Base-by-base conservation (phyloP, 2,113 vertebrate genomes). In the Tetrao urogallus region DNA sequence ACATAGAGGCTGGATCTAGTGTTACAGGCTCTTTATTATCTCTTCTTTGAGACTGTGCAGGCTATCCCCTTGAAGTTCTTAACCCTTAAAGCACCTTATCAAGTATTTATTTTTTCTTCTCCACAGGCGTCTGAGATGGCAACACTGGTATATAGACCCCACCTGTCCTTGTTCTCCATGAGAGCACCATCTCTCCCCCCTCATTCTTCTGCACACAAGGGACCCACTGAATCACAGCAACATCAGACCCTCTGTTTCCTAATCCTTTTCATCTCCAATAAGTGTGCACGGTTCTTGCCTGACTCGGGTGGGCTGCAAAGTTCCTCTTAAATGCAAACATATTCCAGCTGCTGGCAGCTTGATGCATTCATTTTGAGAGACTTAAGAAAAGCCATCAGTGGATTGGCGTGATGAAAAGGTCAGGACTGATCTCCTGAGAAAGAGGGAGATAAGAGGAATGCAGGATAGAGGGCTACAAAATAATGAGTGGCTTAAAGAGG, bases 21-120 rank as follows among this genome's bases (percentile, higher is more conserved):
- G 83, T 94, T 95, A 95, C 91, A 94, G 88, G 56, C 89, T 96
- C 86, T 95, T 89, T 95, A 94, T 97, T 96, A 91, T 95, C 94
- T 94, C 86, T 93, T 86, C 78, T 94, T 94, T 95, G 89, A 96
- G 81, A 86, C 73, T 94, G 54, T 89, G 95, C 91, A 95, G 88
- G 83, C 91, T 94, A 93, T 86, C 70, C 86, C 89, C 95, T 97
- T 96, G 93, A 96, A 95, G 92, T 96, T 96, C 94, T 96, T 94
- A 96, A 95, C 91, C 92, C 93, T 89, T 88, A 92, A 90, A 92
- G 89, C 91, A 94, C 93, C 95, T 94, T 96, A 85, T 94, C 92
- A 95, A 69, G 88, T 95, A 96, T 95, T 96, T 94, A 92, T 97
- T 96, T 86, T 97, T 96, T 96, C 95, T 96, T 95, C 95, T 95